Evolutionary conservation across 1,140 invertebrate genomes (phyloP), one percentile per base, ranked within the genome.

Genomic region (Scaptomyza montana): DNA sequence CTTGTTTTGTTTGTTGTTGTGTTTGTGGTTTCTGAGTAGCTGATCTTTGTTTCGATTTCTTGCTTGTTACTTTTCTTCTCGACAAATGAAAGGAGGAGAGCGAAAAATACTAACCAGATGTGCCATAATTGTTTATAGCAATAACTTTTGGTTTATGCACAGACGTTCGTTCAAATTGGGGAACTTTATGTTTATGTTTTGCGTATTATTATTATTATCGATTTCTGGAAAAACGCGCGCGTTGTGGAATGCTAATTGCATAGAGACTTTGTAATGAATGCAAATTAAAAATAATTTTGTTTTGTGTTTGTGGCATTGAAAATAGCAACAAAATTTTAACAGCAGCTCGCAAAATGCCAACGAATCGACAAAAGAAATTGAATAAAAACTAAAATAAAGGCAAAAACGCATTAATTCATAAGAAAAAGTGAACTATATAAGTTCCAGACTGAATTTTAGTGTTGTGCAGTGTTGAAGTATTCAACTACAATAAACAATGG

Each of bases 101-200:
- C 28, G 10, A 36, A 55, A 57, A 19, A 72, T 2, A 36, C 33
- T 2, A 76, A 53, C 71, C 75, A 77, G 75, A 77, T 77, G 75
- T 57, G 53, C 46, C 28, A 54, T 60, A 74, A 77, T 74, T 74
- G 71, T 74, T 74, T 74, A 74, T 74, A 74, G 63, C 71, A 74
- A 74, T 57, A 72, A 53, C 9, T 60, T 36, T 46, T 41, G 21
- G 8, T 19, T 39, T 16, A 51, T n/a, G 28, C 49, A 51, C 54
- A 43, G 10, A 46, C 9, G 13, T 13, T 45, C 19, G 39, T n/a
- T 30, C 43, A 65, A 56, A 16, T n/a, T 0, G 41, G 7, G 45
- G 19, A 21, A 49, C 55, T 67, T 46, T 19, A 64, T 13, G 9
- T 16, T 13, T 59, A 47, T 9, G n/a, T n/a, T n/a, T n/a, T n/a